These are phyloP conservation scores for Botrylloides violaceus DNA, from an alignment of 23 tunicate species.

Conservation along the genomic window DNA sequence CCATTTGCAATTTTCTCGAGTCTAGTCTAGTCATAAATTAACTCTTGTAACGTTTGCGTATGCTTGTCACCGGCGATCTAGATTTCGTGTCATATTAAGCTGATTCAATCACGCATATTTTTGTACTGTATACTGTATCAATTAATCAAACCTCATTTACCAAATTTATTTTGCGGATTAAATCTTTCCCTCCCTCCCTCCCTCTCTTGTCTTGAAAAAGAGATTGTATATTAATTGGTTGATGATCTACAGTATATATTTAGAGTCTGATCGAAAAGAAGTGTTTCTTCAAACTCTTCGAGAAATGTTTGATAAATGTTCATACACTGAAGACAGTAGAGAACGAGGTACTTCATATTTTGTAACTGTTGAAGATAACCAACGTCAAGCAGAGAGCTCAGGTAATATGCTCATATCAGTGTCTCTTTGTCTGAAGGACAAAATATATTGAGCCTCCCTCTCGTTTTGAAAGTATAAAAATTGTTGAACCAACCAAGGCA, in stretches of 20 bases:
- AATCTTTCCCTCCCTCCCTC: too few relatives aligned
- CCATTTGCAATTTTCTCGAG: neutral
- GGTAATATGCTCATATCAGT: neutral
- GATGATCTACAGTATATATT: neutral
- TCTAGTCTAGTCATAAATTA: neutral
- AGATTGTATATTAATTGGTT: neutral
- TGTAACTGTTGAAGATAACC: neutral
- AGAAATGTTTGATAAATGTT: conserved; percentile 15
- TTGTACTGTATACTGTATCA: too few relatives aligned
- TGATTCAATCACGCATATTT: too few relatives aligned
- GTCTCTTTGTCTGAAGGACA: too few relatives aligned
- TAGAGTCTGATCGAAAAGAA: conserved; percentile 23
- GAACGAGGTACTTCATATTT: neutral
- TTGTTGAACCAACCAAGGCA: neutral
- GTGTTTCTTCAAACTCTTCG: conserved; percentile 24
- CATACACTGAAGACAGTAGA: neutral
- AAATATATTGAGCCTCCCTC: too few relatives aligned
- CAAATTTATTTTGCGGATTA: too few relatives aligned
- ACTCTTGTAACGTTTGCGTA: too few relatives aligned
- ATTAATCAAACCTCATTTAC: too few relatives aligned
- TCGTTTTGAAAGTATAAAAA: neutral
- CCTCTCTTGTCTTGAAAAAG: neutral
- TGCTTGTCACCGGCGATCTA: too few relatives aligned
- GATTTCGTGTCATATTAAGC: too few relatives aligned
- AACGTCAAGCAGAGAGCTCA: neutral